Percentiles rank a stretch among this genome's conserved stretches.
Evolutionary conservation across 92 coral and sea anemone species (phyloP).

Genomic region (Parazoanthus swiftii): DNA sequence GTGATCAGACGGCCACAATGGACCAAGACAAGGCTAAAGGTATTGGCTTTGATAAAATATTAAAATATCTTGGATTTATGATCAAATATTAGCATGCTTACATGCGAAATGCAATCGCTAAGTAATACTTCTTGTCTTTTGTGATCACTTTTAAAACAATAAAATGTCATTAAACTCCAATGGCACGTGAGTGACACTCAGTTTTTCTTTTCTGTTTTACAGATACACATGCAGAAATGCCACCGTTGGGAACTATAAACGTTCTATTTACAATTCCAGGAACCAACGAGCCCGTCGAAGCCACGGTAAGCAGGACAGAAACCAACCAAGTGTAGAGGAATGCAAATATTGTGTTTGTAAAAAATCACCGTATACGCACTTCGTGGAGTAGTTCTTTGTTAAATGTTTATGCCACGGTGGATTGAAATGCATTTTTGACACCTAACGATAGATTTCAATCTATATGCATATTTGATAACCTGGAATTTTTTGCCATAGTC

Average conservation of each 20-base stretch:
- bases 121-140: not conserved
- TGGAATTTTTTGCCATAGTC: not conserved
- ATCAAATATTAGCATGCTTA: not conserved
- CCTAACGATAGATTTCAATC: not conserved
- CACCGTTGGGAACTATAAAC: conserved; percentile 76
- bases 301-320: conserved; percentile 62
- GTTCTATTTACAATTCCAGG: conserved; percentile 88
- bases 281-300: conserved; percentile 80
- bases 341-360: not conserved
- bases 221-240: conserved; percentile 10
- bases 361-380: not conserved
- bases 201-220: not conserved
- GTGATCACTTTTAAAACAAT: not conserved
- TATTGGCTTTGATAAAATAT: not conserved
- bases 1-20: not conserved
- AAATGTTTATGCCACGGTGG: not conserved
- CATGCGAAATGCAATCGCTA: conserved; percentile 13
- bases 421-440: not conserved
- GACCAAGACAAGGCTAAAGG: not conserved
- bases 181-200: not conserved
- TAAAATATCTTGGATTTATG: not conserved
- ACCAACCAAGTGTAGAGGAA: not conserved
- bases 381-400: not conserved
- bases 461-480: not conserved
- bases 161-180: not conserved